phyloP scores from a whole-genome alignment of 2,888 invertebrate genomes.

The Acheta domesticus region DNA sequence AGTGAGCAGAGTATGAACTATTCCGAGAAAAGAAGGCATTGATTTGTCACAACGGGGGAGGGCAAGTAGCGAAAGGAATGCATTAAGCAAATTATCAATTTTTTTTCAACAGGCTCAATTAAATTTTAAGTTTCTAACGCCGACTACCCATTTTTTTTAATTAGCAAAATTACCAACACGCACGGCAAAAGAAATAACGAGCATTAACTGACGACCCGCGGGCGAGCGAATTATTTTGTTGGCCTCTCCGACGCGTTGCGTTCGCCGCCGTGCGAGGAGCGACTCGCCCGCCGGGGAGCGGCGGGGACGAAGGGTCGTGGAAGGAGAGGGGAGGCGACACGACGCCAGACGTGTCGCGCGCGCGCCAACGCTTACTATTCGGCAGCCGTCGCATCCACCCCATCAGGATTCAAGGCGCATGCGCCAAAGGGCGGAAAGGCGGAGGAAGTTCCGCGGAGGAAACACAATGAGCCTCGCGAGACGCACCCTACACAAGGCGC shows the following conservation, averaged over 20 bases:
- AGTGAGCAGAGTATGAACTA: background rate
- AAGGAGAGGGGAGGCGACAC: no score
- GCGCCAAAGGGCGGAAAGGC: background rate
- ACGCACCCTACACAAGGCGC: background rate
- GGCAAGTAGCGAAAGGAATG: background rate
- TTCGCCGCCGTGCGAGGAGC: no score
- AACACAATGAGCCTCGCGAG: constrained; percentile 18
- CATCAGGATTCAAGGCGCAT: background rate
- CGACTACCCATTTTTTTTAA: no score
- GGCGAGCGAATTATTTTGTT: no score
- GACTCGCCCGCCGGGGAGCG: no score
- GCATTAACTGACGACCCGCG: background rate
- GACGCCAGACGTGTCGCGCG: background rate
- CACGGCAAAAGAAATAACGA: background rate
- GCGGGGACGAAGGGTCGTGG: no score
- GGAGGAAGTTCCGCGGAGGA: background rate
- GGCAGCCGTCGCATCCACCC: background rate
- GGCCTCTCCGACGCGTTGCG: no score
- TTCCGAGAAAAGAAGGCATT: background rate
- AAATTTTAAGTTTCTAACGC: no score
- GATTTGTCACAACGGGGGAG: no score
- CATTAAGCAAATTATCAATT: no score
- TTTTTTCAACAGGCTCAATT: no score
- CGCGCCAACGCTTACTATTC: background rate
- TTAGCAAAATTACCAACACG: background rate